Conservation (phyloP, 2,797 vertebrate species). For the Microtus californicus region DNA sequence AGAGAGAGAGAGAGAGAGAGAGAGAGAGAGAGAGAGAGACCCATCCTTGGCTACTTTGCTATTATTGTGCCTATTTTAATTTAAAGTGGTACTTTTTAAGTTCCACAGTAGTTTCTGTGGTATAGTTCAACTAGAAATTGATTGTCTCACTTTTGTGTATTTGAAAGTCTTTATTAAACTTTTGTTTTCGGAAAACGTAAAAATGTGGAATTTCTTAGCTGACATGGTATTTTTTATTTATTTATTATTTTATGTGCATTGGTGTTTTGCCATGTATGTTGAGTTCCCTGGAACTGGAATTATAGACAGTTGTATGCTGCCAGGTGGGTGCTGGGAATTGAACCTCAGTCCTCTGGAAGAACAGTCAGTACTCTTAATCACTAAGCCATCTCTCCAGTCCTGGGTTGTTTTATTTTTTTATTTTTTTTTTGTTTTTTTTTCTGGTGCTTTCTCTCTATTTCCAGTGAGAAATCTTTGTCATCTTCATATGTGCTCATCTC, state of each 20-base stretch:
- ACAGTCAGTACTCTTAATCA: too few relatives aligned
- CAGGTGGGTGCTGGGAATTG: too few relatives aligned
- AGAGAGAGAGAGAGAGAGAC: not conserved
- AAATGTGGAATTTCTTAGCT: not conserved
- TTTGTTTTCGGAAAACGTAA: not conserved
- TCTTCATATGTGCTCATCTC: not conserved
- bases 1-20: not conserved
- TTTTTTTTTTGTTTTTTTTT: not conserved
- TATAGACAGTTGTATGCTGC: too few relatives aligned
- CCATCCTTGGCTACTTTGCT: not conserved
- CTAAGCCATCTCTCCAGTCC: too few relatives aligned
- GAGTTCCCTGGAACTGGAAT: too few relatives aligned
- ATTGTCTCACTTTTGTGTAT: not conserved
- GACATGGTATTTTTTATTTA: not conserved
- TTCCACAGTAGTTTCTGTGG: not conserved
- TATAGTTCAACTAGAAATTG: not conserved
- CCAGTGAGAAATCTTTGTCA: not conserved
- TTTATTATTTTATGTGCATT: too few relatives aligned
- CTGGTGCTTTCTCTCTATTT: not conserved
- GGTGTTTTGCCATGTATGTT: too few relatives aligned
- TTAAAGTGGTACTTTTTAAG: conserved; percentile 1
- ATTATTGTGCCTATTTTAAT: conserved; percentile 6
- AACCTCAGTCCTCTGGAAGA: too few relatives aligned
- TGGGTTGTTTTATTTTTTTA: too few relatives aligned
- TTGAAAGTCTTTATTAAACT: conserved; percentile 5